Evolutionary conservation across 2,797 vertebrate genomes (phyloP), one percentile per base, ranked within the genome.

Genomic region (Phataginus tricuspis): DNA sequence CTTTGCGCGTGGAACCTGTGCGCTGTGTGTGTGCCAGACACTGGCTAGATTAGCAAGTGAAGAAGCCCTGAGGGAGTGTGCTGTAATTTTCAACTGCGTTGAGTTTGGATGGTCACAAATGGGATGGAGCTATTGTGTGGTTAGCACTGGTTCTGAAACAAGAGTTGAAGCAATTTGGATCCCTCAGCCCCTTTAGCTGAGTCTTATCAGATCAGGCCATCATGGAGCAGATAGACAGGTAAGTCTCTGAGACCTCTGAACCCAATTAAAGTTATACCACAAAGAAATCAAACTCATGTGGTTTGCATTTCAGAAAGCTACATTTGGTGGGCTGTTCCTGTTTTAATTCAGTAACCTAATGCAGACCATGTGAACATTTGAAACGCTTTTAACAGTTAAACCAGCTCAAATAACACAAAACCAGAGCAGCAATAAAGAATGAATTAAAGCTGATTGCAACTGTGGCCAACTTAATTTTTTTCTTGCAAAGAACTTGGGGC

Each of bases 341-440:
- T 98, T 99, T 99, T 99, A 99, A 99, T 99, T 99, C 98, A 94
- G 98, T 98, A 98, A 98, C 98, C 98, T 99, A 99, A 99, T 99
- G 98, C 98, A 98, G 98, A 99, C 98, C 99, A 99, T 98, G 98
- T 99, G 98, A 98, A 99, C 98, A 98, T 98, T 99, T 98, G 98
- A 99, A 99, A 99, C 71, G 96, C 98, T 99, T 99, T 99, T 98
- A 98, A 98, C 98, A 98, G 98, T 98, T 98, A 98, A 98, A 98
- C 98, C 98, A 98, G 98, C 98, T 99, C 98, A 99, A 99, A 99
- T 99, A 98, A 99, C 99, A 99, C 97, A 98, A 98, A 98, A 99
- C 98, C 98, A 98, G 98, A 98, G 97, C 98, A 98, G 98, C 98
- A 99, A 99, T 99, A 99, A 99, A 99, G 98, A 98, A 98, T 98